Base-by-base conservation (phyloP, 1,140 invertebrate species). In the Apis dorsata region DNA sequence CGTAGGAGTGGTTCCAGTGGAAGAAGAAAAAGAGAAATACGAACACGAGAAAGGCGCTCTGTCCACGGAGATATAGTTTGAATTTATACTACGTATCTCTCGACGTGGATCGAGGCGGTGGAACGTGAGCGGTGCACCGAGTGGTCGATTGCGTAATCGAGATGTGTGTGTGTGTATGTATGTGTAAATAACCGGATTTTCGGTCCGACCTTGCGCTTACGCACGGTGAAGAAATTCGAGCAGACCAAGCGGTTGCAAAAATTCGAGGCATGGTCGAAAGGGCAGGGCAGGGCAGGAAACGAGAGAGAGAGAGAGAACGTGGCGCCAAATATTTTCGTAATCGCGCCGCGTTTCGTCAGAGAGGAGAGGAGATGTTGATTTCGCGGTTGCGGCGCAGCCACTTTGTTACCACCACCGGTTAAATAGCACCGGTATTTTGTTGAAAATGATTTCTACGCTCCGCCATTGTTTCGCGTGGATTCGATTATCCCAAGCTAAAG, bases 111-210 rank as follows among this genome's bases (percentile, higher is more conserved):
- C 79, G 44, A 24, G 70, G 59, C 34, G 28, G 59, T 80, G 69
- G 79, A 88, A 88, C 85, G 71, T 76, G 68, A 83, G 34, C 76
- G 81, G 51, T 69, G 70, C 75, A 79, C 65, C 70, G 66, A 66
- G 55, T 65, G 72, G 12, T 34, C 3, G 60, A 74, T 90, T 90
- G 81, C 81, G 79, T 75, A 89, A 90, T 28, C 13, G 44, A 73
- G 82, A 34, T 2, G 28, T 34, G 28, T 34, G 2, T 2, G 28
- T 34, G 34, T 34, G 34, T 3, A 2, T 3, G 34, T 34, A 24
- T 24, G 89, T 85, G 28, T n/a, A 60, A 85, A 86, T 86, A 90
- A 91, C 85, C 88, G 90, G 90, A 91, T 91, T 91, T 91, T 63
- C 91, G 86, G 89, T 80, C 83, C 89, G 90, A 91, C 90, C 90